Base-by-base conservation (phyloP, 2,888 invertebrate species). In the Drosophila meridiana region DNA sequence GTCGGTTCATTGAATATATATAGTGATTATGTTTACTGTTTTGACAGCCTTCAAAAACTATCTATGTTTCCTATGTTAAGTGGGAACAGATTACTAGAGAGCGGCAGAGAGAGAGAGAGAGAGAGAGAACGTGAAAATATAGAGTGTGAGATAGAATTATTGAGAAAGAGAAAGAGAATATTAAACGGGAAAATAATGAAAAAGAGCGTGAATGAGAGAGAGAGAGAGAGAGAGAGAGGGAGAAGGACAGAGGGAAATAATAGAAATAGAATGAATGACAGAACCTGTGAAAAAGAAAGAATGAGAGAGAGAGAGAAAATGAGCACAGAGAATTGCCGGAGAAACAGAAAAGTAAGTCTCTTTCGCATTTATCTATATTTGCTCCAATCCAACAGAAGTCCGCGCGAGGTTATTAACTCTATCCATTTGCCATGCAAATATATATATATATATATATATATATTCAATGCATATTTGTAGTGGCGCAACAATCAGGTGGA, bases 401-500 rank as follows among this genome's bases (percentile, higher is more conserved):
- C 28, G n/a, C n/a, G 9, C 6, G 36, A 36, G 52, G 11, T 26
- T 20, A 52, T 52, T 36, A 36, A 36, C 34, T 34, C 34, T 26
- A 36, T 34, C 34, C 20, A 36, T 20, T 34, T 4, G 6, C 8
- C n/a, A n/a, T 30, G 32, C 32, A 50, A 50, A 50, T 32, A n/a
- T 32, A 32, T 34, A 34, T 11, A 13, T 14, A 14, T 56, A 50
- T 32, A n/a, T 32, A 32, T 34, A 34, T 11, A 13, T 14, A 14
- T 56, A n/a, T 43, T 66, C 11, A 52, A 52, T 52, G 26, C 40
- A 6, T 38, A 28, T 38, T 45, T 32, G 4, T 43, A 43, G 60
- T 56, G 50, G 14, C 36, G 13, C 28, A 70, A 45, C 48, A 50
- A 69, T 42, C 55, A 32, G 58, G 34, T 36, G 1, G 30, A 50